Conservation (phyloP, 2,797 vertebrate species). For the Macropus fuliginosus region DNA sequence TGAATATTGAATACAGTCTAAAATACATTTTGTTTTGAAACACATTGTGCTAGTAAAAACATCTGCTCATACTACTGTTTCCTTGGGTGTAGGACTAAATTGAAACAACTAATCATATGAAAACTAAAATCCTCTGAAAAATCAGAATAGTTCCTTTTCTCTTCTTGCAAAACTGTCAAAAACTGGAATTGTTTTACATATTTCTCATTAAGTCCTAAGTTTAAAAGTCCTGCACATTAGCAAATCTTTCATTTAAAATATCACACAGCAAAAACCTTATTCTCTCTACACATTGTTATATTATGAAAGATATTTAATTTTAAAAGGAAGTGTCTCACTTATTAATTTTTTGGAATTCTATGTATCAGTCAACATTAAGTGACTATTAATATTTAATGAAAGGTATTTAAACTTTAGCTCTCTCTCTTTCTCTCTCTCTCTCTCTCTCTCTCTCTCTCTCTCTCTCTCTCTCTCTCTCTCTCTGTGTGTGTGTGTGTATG, state of each 20-base stretch:
- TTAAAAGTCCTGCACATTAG: slow-evolving; percentile 51
- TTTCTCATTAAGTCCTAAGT: slow-evolving; percentile 44
- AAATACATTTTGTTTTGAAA: slow-evolving; percentile 63
- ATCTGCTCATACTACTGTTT: slow-evolving; percentile 33
- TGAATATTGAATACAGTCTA: slow-evolving; percentile 13
- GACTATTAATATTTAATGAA: not conserved
- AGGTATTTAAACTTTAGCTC: not conserved
- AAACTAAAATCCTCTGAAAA: slow-evolving; percentile 44
- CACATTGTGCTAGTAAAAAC: slow-evolving; percentile 2
- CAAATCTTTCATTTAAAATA: slow-evolving; percentile 56
- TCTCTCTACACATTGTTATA: slow-evolving; percentile 31
- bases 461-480: no score
- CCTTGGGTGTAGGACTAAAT: slow-evolving; percentile 33
- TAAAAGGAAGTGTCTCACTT: slow-evolving; percentile 48
- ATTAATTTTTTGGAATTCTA: slow-evolving; percentile 50
- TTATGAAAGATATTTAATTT: slow-evolving; percentile 70
- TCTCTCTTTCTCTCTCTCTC: no score
- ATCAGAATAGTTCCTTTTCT: slow-evolving; percentile 8
- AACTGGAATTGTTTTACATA: slow-evolving; percentile 62
- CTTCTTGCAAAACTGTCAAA: slow-evolving; percentile 25
- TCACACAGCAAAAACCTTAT: slow-evolving; percentile 46
- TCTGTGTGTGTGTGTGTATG: no score
- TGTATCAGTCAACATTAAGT: slow-evolving; percentile 50
- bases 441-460: no score
- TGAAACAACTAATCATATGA: slow-evolving; percentile 46